Conservation (phyloP, 1,140 invertebrate genomes). For the Zeugodacus cucurbitae region DNA sequence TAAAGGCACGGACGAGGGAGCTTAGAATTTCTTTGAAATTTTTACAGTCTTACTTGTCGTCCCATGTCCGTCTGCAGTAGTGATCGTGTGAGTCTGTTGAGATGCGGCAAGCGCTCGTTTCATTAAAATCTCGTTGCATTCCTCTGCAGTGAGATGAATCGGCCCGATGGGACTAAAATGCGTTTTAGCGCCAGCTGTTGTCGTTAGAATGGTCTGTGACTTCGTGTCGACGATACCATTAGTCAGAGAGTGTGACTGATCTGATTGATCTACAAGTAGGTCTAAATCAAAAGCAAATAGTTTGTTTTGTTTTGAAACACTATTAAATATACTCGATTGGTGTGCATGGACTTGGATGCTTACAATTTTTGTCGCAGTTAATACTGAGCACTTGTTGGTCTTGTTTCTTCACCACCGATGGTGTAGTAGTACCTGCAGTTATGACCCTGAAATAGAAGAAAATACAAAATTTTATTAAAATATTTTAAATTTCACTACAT, state of each 20-base stretch:
- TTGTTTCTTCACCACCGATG: conserved; percentile 63
- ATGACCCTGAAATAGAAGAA: conserved; percentile 55
- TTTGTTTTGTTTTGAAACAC: conserved; percentile 41
- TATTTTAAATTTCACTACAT: too few relatives aligned
- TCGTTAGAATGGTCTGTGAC: conserved; percentile 63
- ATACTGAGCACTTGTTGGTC: conserved; percentile 64
- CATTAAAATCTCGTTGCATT: conserved; percentile 82
- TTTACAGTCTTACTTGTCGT: conserved; percentile 65
- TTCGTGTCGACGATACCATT: conserved; percentile 65
- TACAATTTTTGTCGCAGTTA: conserved; percentile 65
- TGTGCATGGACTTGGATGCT: conserved; percentile 45
- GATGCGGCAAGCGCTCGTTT: conserved; percentile 69
- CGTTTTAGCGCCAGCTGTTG: conserved; percentile 60
- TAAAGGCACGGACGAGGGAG: conserved; percentile 29
- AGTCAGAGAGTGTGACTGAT: conserved; percentile 59
- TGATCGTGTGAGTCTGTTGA: conserved; percentile 63
- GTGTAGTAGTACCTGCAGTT: conserved; percentile 55
- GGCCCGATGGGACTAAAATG: conserved; percentile 74
- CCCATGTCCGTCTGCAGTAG: conserved; percentile 60
- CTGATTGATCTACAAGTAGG: conserved; percentile 63
- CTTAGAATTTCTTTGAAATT: conserved; percentile 41
- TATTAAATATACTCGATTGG: not conserved
- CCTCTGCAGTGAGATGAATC: conserved; percentile 77
- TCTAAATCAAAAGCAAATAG: conserved; percentile 49
- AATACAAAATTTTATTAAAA: not conserved